A percentile compares a stretch with the other conserved stretches of the same genome.
Conservation (phyloP, 2,888 invertebrate genomes). For the Drosophila mayaguana region DNA sequence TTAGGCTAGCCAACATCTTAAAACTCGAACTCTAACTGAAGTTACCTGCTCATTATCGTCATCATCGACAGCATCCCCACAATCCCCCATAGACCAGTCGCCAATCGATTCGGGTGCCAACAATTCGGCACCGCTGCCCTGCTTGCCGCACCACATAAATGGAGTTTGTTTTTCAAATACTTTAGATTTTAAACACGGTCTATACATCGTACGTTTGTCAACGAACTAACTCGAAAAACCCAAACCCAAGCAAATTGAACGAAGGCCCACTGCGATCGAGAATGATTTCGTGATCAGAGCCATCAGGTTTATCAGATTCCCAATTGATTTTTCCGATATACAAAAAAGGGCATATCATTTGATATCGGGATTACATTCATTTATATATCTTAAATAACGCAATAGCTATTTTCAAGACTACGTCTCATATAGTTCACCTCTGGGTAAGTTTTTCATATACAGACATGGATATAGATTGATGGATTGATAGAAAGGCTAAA, state of each 20-base stretch:
- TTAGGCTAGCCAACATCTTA: constrained; percentile 1
- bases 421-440: background rate
- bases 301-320: background rate
- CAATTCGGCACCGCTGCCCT: background rate
- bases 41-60: constrained; percentile 24
- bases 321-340: background rate
- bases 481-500: too few relatives aligned
- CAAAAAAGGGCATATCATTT: background rate
- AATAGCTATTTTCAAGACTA: background rate
- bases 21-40: background rate
- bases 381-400: background rate
- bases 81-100: background rate
- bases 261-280: constrained; percentile 7
- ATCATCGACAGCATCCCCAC: background rate
- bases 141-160: constrained; percentile 35
- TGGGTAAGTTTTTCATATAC: background rate
- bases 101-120: constrained; percentile 15
- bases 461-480: background rate
- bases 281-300: background rate
- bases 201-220: constrained; percentile 24
- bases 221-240: background rate
- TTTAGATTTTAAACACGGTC: constrained; percentile 41
- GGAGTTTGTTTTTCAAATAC: constrained; percentile 46
- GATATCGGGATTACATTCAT: too few relatives aligned
- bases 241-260: background rate